Percentiles rank a stretch among this genome's conserved stretches.
phyloP scores from a whole-genome alignment of 2,888 invertebrate genomes.

The Lamproptera curius region DNA sequence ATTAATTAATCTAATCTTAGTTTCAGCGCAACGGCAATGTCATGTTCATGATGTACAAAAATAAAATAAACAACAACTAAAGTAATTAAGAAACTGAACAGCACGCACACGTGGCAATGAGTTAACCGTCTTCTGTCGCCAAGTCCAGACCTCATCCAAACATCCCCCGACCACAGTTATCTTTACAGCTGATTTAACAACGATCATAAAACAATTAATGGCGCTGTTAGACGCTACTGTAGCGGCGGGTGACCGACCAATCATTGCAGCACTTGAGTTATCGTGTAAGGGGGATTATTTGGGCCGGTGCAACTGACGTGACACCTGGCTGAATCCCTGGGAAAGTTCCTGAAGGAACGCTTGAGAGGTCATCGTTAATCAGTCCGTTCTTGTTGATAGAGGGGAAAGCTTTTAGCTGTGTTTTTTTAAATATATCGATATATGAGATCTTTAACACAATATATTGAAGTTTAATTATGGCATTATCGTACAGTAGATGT shows the following conservation, averaged over 20 bases:
- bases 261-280: constrained; percentile 42
- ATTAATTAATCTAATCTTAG: no score
- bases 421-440: no score
- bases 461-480: no score
- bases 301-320: constrained; percentile 14
- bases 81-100: background rate
- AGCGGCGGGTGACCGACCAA: constrained; percentile 42
- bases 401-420: no score
- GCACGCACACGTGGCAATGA: background rate
- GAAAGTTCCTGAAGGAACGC: constrained; percentile 34
- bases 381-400: no score
- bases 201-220: constrained; percentile 67
- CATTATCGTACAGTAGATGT: no score
- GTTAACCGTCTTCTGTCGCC: constrained; percentile 30
- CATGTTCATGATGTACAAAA: background rate
- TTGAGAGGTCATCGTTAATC: constrained; percentile 18
- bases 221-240: constrained; percentile 54
- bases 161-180: constrained; percentile 59
- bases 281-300: constrained; percentile 32
- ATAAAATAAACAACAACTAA: background rate
- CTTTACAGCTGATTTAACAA: constrained; percentile 57
- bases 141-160: constrained; percentile 44
- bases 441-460: no score
- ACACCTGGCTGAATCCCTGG: constrained; percentile 48
- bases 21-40: no score